Base-by-base conservation (phyloP, 2,888 invertebrate species). In the Drosophila ustulata region DNA sequence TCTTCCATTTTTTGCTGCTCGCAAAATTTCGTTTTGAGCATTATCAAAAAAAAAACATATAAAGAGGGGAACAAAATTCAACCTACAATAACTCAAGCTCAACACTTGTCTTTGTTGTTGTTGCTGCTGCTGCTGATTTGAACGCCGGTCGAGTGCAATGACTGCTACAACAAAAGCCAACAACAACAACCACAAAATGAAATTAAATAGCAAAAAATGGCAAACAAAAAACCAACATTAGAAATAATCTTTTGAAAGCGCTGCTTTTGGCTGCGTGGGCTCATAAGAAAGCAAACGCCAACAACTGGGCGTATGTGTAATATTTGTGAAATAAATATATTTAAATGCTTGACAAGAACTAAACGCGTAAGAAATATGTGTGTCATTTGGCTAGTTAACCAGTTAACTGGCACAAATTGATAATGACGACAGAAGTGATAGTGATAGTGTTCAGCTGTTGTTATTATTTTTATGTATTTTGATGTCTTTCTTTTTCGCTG, bases 21-120 rank as follows among this genome's bases (percentile, higher is more conserved):
- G 75, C 80, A 46, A 87, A 80, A 73, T 84, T 86, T 82, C 51
- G 71, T 52, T 69, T 67, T 56, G 66, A 80, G 80, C 63, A 85
- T 88, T 88, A 84, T 88, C 73, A 82, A 62, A 58, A 66, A 46
- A 39, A 18, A 43, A 51, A 7, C 7, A 53, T 18, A 18, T 18
- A 18, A 18, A 18, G 45, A 18, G 9, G 7, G 1, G 5, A 52
- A 34, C 32, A 26, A 37, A 61, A 50, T 39, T 62, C 46, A 65
- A 62, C 51, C 34, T 52, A 70, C 65, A 71, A 78, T 46, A 80
- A 72, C 55, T 72, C 69, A 52, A 75, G 78, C 72, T 67, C 55
- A 50, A 37, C 53, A 49, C 51, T 46, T 47, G 39, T 46, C 25
- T 53, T 62, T 32, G 57, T 51, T 65, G 50, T 66, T 63, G 65